Conservation (phyloP, 2,113 vertebrate genomes). For the Colistium nudipinnis region DNA sequence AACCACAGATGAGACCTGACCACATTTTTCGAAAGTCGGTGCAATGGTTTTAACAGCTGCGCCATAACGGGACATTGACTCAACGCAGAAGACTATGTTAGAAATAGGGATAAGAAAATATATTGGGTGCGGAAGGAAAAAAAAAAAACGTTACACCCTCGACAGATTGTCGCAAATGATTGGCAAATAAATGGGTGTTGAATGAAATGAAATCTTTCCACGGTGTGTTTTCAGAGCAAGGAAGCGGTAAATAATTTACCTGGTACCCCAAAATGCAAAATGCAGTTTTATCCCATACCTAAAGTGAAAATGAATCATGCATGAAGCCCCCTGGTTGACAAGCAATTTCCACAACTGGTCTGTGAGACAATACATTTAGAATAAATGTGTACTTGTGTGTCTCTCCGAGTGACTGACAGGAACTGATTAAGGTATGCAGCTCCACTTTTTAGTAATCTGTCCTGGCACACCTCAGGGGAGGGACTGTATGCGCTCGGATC, state of each 20-base stretch:
- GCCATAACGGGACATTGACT: neutral
- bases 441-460: constrained; percentile 57
- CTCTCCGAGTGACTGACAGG: constrained; percentile 51
- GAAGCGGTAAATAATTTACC: neutral
- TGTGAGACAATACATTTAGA: constrained; percentile 15
- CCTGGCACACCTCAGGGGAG: constrained; percentile 40
- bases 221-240: neutral
- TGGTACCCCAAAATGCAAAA: too few species aligned
- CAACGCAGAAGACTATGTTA: neutral
- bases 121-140: neutral
- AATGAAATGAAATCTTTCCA: neutral
- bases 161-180: neutral
- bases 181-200: neutral
- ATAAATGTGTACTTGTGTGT: constrained; percentile 23
- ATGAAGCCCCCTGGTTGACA: neutral
- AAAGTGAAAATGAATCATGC: neutral
- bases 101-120: neutral
- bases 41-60: neutral
- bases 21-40: constrained; percentile 1
- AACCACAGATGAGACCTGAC: neutral
- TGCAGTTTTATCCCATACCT: neutral
- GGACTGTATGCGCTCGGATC: constrained; percentile 14
- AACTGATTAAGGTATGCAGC: constrained; percentile 50
- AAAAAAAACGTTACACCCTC: too few species aligned
- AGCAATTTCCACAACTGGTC: neutral